Conservation (phyloP, 2,888 invertebrate species). For the Mellilla xanthometata region DNA sequence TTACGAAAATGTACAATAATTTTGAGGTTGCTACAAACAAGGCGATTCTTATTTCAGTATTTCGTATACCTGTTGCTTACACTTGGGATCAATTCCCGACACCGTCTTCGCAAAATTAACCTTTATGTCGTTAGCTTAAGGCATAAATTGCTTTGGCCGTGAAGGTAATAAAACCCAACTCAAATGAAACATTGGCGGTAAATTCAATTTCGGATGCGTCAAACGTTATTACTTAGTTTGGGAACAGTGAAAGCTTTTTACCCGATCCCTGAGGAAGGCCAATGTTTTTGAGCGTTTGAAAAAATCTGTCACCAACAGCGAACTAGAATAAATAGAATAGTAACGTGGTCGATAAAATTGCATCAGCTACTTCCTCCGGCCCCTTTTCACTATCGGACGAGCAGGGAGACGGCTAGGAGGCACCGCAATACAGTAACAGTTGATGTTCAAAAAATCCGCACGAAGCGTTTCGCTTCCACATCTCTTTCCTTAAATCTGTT, state of each 20-base stretch:
- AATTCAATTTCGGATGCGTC: conserved; percentile 55
- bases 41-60: conserved; percentile 35
- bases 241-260: conserved; percentile 29
- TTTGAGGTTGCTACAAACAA: conserved; percentile 25
- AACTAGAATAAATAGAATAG: too few species aligned
- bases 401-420: too few species aligned
- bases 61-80: conserved; percentile 42
- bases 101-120: conserved; percentile 15
- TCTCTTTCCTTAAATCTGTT: too few species aligned
- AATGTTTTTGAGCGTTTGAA: too few species aligned
- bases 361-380: too few species aligned
- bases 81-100: conserved; percentile 10
- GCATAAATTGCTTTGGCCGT: conserved; percentile 19
- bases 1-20: conserved; percentile 10
- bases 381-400: too few species aligned
- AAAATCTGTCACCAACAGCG: too few species aligned
- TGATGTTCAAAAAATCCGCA: too few species aligned
- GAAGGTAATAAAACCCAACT: conserved; percentile 31
- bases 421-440: too few species aligned
- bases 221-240: conserved; percentile 45
- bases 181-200: conserved; percentile 46
- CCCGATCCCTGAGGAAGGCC: too few species aligned
- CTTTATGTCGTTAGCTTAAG: conserved; percentile 15
- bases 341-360: too few species aligned
- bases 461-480: too few species aligned